phyloP scores from a whole-genome alignment of 2,797 vertebrate species.

The Anguilla pacifica region DNA sequence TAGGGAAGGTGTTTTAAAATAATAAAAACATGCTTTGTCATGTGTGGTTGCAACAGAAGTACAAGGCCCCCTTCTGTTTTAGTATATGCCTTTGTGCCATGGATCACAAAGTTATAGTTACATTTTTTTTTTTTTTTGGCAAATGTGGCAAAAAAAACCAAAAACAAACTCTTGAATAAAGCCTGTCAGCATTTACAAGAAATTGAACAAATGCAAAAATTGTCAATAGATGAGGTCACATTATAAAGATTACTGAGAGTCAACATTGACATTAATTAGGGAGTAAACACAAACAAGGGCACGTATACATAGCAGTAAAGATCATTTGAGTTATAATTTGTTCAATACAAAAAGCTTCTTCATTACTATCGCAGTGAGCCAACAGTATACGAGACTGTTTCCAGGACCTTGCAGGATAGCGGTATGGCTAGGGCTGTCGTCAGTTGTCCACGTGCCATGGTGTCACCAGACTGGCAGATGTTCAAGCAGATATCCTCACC shows the following conservation, averaged over 20 bases:
- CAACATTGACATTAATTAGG: background rate
- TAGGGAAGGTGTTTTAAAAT: background rate
- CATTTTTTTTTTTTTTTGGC: background rate
- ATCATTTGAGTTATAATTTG: too few relatives aligned
- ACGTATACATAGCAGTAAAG: too few relatives aligned
- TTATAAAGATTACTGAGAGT: background rate
- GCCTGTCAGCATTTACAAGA: background rate
- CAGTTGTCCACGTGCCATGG: too few relatives aligned
- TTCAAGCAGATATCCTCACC: too few relatives aligned
- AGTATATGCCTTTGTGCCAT: background rate
- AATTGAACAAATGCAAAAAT: background rate
- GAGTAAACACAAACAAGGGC: too few relatives aligned
- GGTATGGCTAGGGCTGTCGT: too few relatives aligned
- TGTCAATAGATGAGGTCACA: background rate
- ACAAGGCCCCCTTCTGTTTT: background rate
- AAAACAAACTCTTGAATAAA: background rate
- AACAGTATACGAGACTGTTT: too few relatives aligned
- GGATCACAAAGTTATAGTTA: constrained; percentile 20
- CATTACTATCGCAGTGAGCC: too few relatives aligned
- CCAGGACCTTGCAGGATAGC: too few relatives aligned
- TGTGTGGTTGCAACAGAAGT: background rate
- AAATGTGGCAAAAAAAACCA: background rate
- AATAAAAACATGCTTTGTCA: background rate
- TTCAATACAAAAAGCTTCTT: too few relatives aligned
- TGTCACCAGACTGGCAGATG: too few relatives aligned